Percentiles rank a stretch among this genome's conserved stretches.
Evolutionary conservation across 1,140 invertebrate genomes (phyloP).

Genomic region (Theocolax elegans): DNA sequence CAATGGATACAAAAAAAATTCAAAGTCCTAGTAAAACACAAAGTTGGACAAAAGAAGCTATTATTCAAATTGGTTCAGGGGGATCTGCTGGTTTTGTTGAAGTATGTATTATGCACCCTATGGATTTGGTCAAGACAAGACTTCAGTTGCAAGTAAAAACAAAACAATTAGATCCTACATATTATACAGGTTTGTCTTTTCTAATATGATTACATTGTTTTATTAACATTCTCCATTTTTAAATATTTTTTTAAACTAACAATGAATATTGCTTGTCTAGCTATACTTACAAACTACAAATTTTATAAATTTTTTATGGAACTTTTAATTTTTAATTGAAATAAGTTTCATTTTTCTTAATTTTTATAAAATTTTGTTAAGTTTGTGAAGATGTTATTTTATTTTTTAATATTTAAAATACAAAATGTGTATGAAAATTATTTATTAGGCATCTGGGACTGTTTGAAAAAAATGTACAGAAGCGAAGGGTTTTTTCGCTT

Average conservation of each 20-base stretch:
- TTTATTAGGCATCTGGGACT: slow-evolving; percentile 80
- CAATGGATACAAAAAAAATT: slow-evolving; percentile 38
- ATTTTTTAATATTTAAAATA: too few relatives aligned
- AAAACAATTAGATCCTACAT: slow-evolving; percentile 63
- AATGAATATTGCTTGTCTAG: too few relatives aligned
- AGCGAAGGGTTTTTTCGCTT: slow-evolving; percentile 84
- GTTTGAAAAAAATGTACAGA: slow-evolving; percentile 88
- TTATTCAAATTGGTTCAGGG: slow-evolving; percentile 87
- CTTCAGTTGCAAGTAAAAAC: slow-evolving; percentile 80
- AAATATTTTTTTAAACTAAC: too few relatives aligned
- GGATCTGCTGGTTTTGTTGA: slow-evolving; percentile 93
- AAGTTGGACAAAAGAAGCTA: slow-evolving; percentile 74
- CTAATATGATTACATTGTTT: slow-evolving; percentile 1
- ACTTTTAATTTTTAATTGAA: too few relatives aligned
- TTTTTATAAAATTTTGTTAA: too few relatives aligned
- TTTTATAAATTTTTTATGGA: too few relatives aligned
- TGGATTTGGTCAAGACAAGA: slow-evolving; percentile 92
- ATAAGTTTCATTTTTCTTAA: too few relatives aligned
- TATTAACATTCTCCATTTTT: too few relatives aligned
- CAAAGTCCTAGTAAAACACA: slow-evolving; percentile 38
- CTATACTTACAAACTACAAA: too few relatives aligned
- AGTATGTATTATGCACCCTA: slow-evolving; percentile 95
- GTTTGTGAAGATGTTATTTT: too few relatives aligned
- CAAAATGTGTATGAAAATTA: slow-evolving; percentile 5
- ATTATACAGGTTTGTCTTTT: slow-evolving; percentile 65